Evolutionary conservation across 2,113 vertebrate genomes (phyloP), one percentile per base, ranked within the genome.

Genomic region (Spermophilus dauricus): DNA sequence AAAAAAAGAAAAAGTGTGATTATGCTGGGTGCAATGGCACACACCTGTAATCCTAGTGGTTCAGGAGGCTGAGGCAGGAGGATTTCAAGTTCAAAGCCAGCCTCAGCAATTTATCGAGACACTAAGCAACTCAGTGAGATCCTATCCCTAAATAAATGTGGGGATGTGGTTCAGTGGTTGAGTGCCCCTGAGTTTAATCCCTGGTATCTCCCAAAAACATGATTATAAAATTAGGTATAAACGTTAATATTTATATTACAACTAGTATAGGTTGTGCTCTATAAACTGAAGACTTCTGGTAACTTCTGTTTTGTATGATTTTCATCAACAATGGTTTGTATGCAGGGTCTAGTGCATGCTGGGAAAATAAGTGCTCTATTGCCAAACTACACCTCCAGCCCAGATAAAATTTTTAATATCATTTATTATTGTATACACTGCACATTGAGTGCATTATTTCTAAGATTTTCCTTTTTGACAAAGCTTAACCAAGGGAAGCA

Each of bases 381-480:
- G 45, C 39, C 48, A 24, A 80, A 17, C 39, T 70, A 56, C 22
- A 70, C 75, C 4, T 16, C 37, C 34, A 32, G n/a, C 24, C 30
- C 17, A 18, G 3, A 58, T 56, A 80, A 32, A 80, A 80, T 70
- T 42, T 69, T 58, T 22, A 92, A 75, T 80, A 70, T 51, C n/a
- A 89, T 51, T 92, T 94, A 80, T 42, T 76, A 84, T 45, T 94
- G 5, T 80, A 70, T 87, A 51, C 22, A n/a, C 34, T 72, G 10
- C 34, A 95, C 85, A 78, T 45, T 72, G 67, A 82, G 14, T 70
- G 58, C n/a, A 86, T 73, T 83, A 28, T 32, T n/a, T 86, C 11
- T 83, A 32, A 96, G 58, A 65, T 51, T 91, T 96, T 56, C 56
- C 80, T 87, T 92, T 85, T 86, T 45, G 48, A 94, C 39, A 94